Evolutionary conservation across 2,113 vertebrate genomes (phyloP).

Genomic region (Psophia crepitans): DNA sequence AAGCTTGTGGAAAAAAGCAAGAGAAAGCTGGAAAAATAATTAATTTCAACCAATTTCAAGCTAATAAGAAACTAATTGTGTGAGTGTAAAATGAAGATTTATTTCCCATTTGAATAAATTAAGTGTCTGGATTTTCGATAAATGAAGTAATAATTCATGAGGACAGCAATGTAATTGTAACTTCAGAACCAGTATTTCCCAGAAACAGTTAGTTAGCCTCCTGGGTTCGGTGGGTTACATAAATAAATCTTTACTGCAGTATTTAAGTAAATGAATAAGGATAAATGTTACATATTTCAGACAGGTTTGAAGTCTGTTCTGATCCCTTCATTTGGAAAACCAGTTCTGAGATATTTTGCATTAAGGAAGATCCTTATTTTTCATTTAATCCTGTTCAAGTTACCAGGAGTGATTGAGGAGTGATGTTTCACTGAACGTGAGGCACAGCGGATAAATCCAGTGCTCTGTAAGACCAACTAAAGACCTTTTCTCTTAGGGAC

Average conservation of each 20-base stretch:
- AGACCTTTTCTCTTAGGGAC: background rate
- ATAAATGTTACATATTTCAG: background rate
- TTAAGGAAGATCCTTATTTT: background rate
- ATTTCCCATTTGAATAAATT: background rate
- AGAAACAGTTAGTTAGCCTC: background rate
- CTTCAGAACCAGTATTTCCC: background rate
- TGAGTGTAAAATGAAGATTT: background rate
- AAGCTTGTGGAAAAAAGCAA: background rate
- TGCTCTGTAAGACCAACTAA: background rate
- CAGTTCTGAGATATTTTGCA: background rate
- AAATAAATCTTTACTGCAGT: background rate
- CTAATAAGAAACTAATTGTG: background rate
- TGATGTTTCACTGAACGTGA: background rate
- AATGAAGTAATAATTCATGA: background rate
- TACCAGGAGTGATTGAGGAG: background rate
- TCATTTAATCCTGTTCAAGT: background rate
- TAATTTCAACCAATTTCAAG: background rate
- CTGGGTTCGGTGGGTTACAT: background rate
- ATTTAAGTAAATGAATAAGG: background rate
- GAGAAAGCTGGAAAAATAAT: background rate
- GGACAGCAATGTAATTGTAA: background rate
- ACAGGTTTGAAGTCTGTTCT: background rate
- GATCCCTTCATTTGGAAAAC: background rate
- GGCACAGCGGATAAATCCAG: background rate
- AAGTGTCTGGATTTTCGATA: background rate